Evolutionary conservation across 2,113 vertebrate genomes (phyloP).

Genomic region (Pseudorasbora parva): DNA sequence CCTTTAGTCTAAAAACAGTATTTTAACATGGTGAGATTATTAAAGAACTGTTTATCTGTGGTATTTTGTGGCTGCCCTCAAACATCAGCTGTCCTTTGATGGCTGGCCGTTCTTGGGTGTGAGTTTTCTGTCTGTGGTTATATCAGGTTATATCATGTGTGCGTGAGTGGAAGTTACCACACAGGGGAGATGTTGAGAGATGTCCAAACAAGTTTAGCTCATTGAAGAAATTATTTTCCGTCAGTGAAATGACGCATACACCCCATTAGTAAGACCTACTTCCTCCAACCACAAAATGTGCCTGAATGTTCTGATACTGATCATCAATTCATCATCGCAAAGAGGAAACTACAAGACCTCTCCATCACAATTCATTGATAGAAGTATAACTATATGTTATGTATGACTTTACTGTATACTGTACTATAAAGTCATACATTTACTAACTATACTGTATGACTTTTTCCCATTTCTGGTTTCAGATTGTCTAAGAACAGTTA

Average conservation of each 20-base stretch:
- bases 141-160: not conserved
- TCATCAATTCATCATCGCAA: conserved; percentile 25
- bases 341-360: conserved; percentile 12
- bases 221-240: conserved; percentile 53
- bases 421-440: too few relatives aligned
- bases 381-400: conserved; percentile 16
- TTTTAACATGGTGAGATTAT: not conserved
- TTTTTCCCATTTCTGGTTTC: conserved; percentile 16
- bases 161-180: conserved; percentile 33
- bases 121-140: conserved; percentile 10
- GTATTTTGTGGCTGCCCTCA: not conserved
- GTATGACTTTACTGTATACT: too few relatives aligned
- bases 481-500: conserved; percentile 11
- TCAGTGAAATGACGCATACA: conserved; percentile 50
- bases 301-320: conserved; percentile 46
- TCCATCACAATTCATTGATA: conserved; percentile 14
- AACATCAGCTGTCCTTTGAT: conserved; percentile 8
- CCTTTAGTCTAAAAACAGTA: not conserved
- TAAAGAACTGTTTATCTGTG: not conserved
- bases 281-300: conserved; percentile 51
- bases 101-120: not conserved
- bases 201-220: conserved; percentile 50
- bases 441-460: too few relatives aligned
- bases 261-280: conserved; percentile 51
- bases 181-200: conserved; percentile 31